Evolutionary conservation across 2,113 vertebrate species (phyloP).

Genomic region (Vicugna pacos): DNA sequence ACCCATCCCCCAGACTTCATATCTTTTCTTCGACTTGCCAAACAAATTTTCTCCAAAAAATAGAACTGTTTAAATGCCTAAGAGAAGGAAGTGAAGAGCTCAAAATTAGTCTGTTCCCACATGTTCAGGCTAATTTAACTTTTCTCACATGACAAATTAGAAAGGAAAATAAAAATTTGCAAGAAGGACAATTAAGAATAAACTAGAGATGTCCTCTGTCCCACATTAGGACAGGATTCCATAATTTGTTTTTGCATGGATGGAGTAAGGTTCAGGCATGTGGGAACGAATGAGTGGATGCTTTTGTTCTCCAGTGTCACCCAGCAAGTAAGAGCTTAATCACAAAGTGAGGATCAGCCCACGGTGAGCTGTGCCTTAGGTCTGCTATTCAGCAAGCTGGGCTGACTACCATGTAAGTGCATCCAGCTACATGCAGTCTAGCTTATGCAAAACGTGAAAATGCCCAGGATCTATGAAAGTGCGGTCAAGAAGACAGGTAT

Average conservation of each 20-base stretch:
- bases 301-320: not conserved
- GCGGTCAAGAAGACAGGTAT: not conserved
- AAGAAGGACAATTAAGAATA: conserved; percentile 71
- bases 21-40: conserved; percentile 69
- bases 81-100: conserved; percentile 52
- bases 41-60: conserved; percentile 71
- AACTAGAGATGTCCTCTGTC: conserved; percentile 60
- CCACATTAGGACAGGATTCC: conserved; percentile 46
- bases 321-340: not conserved
- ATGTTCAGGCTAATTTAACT: conserved; percentile 72
- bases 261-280: not conserved
- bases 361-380: not conserved
- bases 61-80: conserved; percentile 70
- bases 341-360: not conserved
- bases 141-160: conserved; percentile 74
- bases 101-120: conserved; percentile 53
- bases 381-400: not conserved
- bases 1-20: conserved; percentile 51
- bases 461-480: not conserved
- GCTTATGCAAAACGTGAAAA: not conserved
- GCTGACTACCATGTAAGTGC: not conserved
- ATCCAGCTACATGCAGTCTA: not conserved
- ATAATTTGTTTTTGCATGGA: not conserved
- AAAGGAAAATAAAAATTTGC: conserved; percentile 64
- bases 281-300: not conserved